Conservation (phyloP, 2,888 invertebrate species). For the Corbicula japonica region DNA sequence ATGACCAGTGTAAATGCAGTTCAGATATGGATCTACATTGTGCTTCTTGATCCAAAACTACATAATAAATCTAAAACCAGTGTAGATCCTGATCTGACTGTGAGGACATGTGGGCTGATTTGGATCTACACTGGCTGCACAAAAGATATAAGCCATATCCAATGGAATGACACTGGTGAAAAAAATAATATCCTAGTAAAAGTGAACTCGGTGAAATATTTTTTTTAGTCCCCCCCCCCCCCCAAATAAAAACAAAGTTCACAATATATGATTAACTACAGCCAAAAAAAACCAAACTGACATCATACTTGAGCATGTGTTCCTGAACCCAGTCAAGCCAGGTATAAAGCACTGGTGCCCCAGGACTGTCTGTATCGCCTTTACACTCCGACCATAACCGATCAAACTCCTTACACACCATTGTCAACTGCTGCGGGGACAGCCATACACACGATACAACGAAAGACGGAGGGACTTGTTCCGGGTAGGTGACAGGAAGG, state of each 20-base stretch:
- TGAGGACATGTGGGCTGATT: too few relatives aligned
- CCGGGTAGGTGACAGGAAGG: conserved; percentile 79
- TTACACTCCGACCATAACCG: conserved; percentile 70
- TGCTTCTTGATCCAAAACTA: too few relatives aligned
- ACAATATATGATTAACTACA: neutral
- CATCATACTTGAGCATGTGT: conserved; percentile 72
- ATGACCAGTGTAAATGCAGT: too few relatives aligned
- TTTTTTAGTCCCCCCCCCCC: too few relatives aligned
- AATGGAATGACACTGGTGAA: too few relatives aligned
- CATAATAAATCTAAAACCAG: too few relatives aligned
- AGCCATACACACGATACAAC: conserved; percentile 78
- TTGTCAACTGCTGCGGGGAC: conserved; percentile 69
- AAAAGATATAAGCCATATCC: too few relatives aligned
- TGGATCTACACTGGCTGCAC: too few relatives aligned
- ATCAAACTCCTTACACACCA: conserved; percentile 76
- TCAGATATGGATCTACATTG: too few relatives aligned
- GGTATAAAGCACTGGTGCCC: conserved; percentile 78
- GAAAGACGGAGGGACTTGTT: conserved; percentile 72
- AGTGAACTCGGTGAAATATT: too few relatives aligned
- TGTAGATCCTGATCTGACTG: too few relatives aligned
- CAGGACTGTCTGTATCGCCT: conserved; percentile 36
- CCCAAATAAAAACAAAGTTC: neutral
- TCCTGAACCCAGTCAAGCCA: conserved; percentile 83
- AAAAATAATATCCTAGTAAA: too few relatives aligned
- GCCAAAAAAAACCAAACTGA: neutral